These are phyloP conservation scores for Apteryx mantelli DNA, from an alignment of 2,113 vertebrate species.

Conservation along the genomic window DNA sequence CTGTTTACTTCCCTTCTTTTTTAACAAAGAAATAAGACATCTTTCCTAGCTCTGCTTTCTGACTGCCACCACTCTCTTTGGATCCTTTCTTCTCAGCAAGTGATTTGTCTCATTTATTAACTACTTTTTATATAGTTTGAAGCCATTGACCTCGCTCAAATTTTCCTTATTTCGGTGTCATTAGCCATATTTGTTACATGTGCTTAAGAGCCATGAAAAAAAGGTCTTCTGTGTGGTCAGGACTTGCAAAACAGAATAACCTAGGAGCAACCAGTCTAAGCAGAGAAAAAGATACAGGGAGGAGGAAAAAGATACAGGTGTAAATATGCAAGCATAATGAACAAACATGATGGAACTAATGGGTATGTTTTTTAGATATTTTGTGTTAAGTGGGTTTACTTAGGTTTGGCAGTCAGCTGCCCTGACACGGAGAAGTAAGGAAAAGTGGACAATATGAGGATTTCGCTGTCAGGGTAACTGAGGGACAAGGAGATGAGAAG, in stretches of 20 bases:
- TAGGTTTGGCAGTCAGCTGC: background rate
- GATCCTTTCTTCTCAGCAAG: background rate
- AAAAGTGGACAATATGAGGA: accelerated
- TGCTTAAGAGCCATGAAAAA: background rate
- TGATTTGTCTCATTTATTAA: background rate
- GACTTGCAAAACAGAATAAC: background rate
- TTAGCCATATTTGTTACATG: background rate
- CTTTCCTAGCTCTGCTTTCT: background rate
- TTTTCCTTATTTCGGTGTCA: background rate
- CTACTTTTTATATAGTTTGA: background rate
- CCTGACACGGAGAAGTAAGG: background rate
- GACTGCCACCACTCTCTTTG: background rate
- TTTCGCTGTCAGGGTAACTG: background rate
- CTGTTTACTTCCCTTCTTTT: background rate
- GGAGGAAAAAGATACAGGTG: background rate
- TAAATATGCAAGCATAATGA: background rate
- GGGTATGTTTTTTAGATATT: background rate
- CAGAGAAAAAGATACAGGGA: background rate
- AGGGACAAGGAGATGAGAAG: background rate
- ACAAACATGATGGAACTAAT: background rate
- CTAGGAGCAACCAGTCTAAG: background rate
- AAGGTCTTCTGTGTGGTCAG: background rate
- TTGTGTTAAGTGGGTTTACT: background rate
- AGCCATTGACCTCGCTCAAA: background rate
- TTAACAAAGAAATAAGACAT: background rate